These are phyloP conservation scores for Latrodectus hesperus DNA, from an alignment of 2,888 invertebrate species.

Conservation along the genomic window DNA sequence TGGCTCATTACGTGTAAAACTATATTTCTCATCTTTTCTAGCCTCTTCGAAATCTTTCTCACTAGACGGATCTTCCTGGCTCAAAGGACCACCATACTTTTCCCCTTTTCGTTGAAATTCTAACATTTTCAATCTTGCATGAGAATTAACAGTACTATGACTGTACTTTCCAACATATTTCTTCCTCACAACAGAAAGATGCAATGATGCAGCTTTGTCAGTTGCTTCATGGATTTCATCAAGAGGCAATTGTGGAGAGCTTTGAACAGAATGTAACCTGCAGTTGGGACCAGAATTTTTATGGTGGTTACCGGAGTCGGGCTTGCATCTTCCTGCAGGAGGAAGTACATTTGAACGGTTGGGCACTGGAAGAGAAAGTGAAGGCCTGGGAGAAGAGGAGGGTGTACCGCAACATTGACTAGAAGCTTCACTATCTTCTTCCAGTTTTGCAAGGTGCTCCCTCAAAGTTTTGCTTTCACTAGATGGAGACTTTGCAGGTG, in stretches of 20 bases:
- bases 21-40: neutral
- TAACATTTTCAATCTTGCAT: conserved; percentile 75
- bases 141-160: conserved; percentile 73
- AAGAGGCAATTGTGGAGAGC: conserved; percentile 78
- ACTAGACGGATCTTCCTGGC: neutral
- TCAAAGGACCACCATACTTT: conserved; percentile 80
- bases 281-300: conserved; percentile 79
- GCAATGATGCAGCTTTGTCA: conserved; percentile 73
- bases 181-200: conserved; percentile 34
- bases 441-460: conserved; percentile 58
- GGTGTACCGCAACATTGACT: conserved; percentile 5
- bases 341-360: conserved; percentile 25
- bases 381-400: conserved; percentile 12
- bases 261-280: conserved; percentile 76
- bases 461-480: conserved; percentile 30
- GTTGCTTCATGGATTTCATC: conserved; percentile 84
- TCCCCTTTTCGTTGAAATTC: conserved; percentile 80
- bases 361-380: conserved; percentile 57
- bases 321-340: neutral
- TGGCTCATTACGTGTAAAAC: neutral
- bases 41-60: neutral
- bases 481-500: conserved; percentile 67
- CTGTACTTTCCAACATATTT: conserved; percentile 72
- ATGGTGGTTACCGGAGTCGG: conserved; percentile 18
- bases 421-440: conserved; percentile 47